These are phyloP conservation scores for Ictalurus punctatus DNA, from an alignment of 2,113 vertebrate species.

Conservation along the genomic window DNA sequence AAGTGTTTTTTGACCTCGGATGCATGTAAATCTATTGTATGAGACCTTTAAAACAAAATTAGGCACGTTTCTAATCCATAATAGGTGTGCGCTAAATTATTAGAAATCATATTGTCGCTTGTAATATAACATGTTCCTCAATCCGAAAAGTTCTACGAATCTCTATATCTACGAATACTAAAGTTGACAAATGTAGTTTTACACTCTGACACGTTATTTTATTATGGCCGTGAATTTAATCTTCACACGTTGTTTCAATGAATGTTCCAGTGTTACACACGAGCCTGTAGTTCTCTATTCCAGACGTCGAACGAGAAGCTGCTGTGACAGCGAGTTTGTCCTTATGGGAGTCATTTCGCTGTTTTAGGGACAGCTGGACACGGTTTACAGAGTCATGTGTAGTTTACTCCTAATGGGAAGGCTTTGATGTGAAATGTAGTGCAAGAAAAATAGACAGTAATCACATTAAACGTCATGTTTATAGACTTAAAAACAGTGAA, in stretches of 20 bases:
- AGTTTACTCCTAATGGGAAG: background rate
- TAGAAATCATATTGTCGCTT: too few relatives aligned
- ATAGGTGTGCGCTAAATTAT: too few relatives aligned
- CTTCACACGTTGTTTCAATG: background rate
- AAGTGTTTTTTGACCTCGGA: too few relatives aligned
- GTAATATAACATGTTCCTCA: background rate
- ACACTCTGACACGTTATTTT: background rate
- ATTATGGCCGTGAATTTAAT: too few relatives aligned
- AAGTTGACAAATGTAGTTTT: too few relatives aligned
- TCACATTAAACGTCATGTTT: background rate
- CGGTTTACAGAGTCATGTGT: background rate
- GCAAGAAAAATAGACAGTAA: background rate
- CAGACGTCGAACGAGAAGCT: background rate
- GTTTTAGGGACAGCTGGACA: background rate
- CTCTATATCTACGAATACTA: background rate
- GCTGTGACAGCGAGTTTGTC: background rate
- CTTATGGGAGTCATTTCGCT: background rate
- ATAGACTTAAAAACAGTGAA: background rate
- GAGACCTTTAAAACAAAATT: too few relatives aligned
- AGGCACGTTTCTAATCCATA: too few relatives aligned
- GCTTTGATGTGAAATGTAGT: background rate
- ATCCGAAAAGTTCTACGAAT: background rate
- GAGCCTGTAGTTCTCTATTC: background rate
- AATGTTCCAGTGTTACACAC: background rate
- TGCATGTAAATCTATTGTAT: too few relatives aligned